These are phyloP conservation scores for Microcebus tavaratra DNA, from an alignment of 2,113 vertebrate genomes.

Conservation along the genomic window DNA sequence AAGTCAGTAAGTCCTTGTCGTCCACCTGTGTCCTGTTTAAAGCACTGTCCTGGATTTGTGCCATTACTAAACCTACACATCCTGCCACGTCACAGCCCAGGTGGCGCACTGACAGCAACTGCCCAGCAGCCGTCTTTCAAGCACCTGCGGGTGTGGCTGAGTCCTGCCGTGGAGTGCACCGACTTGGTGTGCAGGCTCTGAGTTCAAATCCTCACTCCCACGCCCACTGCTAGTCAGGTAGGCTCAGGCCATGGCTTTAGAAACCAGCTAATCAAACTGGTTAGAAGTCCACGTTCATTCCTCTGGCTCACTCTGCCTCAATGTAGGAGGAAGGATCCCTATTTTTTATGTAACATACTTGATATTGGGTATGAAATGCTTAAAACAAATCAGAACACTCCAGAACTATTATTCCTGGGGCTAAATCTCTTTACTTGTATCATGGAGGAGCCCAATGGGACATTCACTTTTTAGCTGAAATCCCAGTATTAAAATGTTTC, in stretches of 20 bases:
- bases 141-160: too few relatives aligned
- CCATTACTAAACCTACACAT: background rate
- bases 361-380: background rate
- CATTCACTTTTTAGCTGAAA: slow-evolving; percentile 41
- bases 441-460: background rate
- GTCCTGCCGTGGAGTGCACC: background rate
- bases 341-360: background rate
- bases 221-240: background rate
- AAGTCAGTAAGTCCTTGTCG: background rate
- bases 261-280: too few relatives aligned
- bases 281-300: background rate
- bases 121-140: background rate
- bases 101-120: accelerated
- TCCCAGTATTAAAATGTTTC: slow-evolving; percentile 57
- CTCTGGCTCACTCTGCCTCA: background rate
- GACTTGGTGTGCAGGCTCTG: background rate
- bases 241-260: too few relatives aligned
- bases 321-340: background rate
- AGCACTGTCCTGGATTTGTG: background rate
- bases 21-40: background rate
- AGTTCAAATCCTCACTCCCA: background rate
- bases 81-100: accelerated
- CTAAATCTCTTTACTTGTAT: background rate
- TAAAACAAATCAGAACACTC: background rate
- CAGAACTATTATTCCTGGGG: background rate